Evolutionary conservation across 2,113 vertebrate species (phyloP), one percentile per base, ranked within the genome.

Genomic region (Genyomyrus donnyi): DNA sequence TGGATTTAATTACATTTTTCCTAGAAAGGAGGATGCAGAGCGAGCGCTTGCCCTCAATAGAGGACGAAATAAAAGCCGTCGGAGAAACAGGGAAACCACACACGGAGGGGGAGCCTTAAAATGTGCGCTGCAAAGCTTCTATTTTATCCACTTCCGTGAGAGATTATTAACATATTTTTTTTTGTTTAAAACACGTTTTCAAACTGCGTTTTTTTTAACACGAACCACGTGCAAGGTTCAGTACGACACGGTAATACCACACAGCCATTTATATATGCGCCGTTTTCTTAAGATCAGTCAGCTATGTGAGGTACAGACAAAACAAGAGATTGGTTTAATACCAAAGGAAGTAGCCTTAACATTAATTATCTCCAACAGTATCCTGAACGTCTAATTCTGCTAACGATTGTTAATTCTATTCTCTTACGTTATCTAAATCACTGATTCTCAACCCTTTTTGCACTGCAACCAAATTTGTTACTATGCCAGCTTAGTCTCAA

Each of bases 1-100:
- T 95, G 93, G 92, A 95, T 96, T 95, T 92, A 85, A 96, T 96
- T 96, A 93, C 94, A 92, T 93, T 96, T 93, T 96, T 96, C 94
- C 94, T 95, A 95, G 94, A 96, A 96, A 96, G 92, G 91, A 94
- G 95, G 94, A 95, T 93, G 94, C 92, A 93, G 93, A 92, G 94
- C 90, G 93, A 93, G 93, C 94, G 95, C 92, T 94, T 95, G 92
- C 94, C 93, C 93, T 94, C 93, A 90, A 93, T 62, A 93, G 90
- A 94, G 93, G 93, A 94, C 94, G 94, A 91, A 94, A 94, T 94
- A 91, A 92, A 92, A 93, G 89, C 91, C 92, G 89, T 92, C 93
- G 91, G 50, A 8, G 88, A 45, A 27, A 88, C 15, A 15, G 13
- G 62, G 62, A 48, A 52, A 52, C 88, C 46, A 17, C 35, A 24